Percentiles rank a stretch among this genome's conserved stretches.
Evolutionary conservation across 2,113 vertebrate genomes (phyloP).

Genomic region (Asarcornis scutulata): DNA sequence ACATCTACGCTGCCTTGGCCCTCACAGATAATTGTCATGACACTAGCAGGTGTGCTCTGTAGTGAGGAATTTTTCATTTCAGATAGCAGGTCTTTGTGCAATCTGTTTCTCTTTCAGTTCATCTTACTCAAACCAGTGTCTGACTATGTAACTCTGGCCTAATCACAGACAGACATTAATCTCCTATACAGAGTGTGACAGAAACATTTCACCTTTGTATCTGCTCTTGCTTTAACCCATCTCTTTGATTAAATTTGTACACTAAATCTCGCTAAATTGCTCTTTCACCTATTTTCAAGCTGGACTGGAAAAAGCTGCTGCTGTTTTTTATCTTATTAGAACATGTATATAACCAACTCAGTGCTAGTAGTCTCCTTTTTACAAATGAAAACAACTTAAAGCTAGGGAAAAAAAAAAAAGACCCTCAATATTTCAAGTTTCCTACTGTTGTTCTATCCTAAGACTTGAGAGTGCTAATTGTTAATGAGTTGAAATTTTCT

Average conservation of each 20-base stretch:
- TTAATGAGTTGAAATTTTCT: not conserved
- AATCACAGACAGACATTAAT: not conserved
- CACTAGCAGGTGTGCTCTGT: not conserved
- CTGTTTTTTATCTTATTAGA: not conserved
- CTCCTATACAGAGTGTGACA: not conserved
- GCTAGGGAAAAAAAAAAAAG: not conserved
- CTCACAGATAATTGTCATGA: not conserved
- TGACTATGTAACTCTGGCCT: not conserved
- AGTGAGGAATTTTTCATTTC: not conserved
- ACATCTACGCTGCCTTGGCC: not conserved
- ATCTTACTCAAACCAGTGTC: not conserved
- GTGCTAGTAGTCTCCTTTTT: not conserved
- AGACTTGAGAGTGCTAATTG: not conserved
- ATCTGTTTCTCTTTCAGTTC: not conserved
- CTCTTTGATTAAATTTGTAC: not conserved
- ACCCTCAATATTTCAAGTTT: not conserved
- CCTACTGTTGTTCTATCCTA: not conserved
- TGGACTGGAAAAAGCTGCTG: not conserved
- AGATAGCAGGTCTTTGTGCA: not conserved
- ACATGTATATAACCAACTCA: not conserved
- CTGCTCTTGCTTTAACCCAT: conserved; percentile 1
- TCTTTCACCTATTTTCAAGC: not conserved
- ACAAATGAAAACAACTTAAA: not conserved
- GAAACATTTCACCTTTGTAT: not conserved
- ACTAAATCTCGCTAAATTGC: not conserved